These are phyloP conservation scores for Galeruca laticollis DNA, from an alignment of 2,888 invertebrate species.

Conservation along the genomic window DNA sequence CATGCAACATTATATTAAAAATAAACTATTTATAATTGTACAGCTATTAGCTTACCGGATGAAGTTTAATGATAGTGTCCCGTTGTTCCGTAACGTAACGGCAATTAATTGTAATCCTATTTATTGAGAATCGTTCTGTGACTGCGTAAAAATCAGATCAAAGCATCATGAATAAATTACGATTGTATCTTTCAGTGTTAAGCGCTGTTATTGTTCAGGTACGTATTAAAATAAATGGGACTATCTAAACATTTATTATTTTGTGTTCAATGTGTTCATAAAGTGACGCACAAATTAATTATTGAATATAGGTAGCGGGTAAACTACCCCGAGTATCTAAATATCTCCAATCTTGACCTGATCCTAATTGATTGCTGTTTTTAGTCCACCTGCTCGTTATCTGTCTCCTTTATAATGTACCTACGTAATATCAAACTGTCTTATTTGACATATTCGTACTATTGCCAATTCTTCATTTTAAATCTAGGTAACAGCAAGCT, in stretches of 20 bases:
- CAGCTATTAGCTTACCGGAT: slow-evolving; percentile 3
- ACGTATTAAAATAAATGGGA: neutral
- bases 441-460: neutral
- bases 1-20: neutral
- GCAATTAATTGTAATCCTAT: slow-evolving; percentile 5
- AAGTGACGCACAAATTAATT: too few relatives aligned
- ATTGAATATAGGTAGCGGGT: too few relatives aligned
- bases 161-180: neutral
- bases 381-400: too few relatives aligned
- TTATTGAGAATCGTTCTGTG: neutral
- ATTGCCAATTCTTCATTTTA: neutral
- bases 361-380: too few relatives aligned
- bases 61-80: neutral
- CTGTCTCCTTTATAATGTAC: too few relatives aligned
- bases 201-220: neutral
- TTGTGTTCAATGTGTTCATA: too few relatives aligned
- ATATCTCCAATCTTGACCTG: too few relatives aligned
- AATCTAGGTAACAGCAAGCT: slow-evolving; percentile 20
- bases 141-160: neutral
- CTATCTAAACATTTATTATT: too few relatives aligned
- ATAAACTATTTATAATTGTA: neutral
- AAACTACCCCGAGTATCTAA: too few relatives aligned
- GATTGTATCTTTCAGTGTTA: neutral
- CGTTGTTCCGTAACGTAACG: neutral
- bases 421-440: too few relatives aligned